phyloP scores from a whole-genome alignment of 2,888 invertebrate species.

The Idaea aversata region DNA sequence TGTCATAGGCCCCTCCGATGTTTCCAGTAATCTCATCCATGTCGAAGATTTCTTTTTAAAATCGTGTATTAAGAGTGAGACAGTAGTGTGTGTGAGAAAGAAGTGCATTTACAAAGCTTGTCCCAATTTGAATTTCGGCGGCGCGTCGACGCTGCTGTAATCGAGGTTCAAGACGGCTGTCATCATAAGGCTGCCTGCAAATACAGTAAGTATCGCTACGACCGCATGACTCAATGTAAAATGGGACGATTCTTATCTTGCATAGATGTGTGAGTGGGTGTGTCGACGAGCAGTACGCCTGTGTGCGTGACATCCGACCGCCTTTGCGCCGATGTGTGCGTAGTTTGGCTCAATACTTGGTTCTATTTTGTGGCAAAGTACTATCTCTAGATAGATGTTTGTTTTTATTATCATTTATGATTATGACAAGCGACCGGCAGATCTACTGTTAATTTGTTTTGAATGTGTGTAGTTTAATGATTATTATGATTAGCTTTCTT shows the following conservation, averaged over 20 bases:
- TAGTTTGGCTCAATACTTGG: conserved; percentile 73
- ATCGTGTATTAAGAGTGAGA: conserved; percentile 36
- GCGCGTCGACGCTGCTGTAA: conserved; percentile 54
- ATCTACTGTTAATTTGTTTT: conserved; percentile 1
- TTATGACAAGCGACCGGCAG: conserved; percentile 59
- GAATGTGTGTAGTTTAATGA: background rate
- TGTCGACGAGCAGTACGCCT: conserved; percentile 41
- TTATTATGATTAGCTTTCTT: background rate
- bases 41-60: conserved; percentile 40
- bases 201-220: conserved; percentile 73
- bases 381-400: conserved; percentile 61
- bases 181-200: conserved; percentile 79
- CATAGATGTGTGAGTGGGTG: conserved; percentile 55
- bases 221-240: conserved; percentile 76
- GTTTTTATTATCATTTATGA: conserved; percentile 73
- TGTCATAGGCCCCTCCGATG: conserved; percentile 49
- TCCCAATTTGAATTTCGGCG: conserved; percentile 56
- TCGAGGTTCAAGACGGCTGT: conserved; percentile 72
- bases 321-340: conserved; percentile 52
- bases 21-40: conserved; percentile 40
- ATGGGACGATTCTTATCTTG: conserved; percentile 79
- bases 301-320: conserved; percentile 73
- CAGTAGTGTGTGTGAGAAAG: conserved; percentile 44
- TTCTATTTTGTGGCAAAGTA: conserved; percentile 76
- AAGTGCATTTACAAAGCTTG: conserved; percentile 65